A percentile compares a stretch with the other conserved stretches of the same genome.
Conservation (phyloP, 2,888 invertebrate genomes). For the Augiades crinisus region DNA sequence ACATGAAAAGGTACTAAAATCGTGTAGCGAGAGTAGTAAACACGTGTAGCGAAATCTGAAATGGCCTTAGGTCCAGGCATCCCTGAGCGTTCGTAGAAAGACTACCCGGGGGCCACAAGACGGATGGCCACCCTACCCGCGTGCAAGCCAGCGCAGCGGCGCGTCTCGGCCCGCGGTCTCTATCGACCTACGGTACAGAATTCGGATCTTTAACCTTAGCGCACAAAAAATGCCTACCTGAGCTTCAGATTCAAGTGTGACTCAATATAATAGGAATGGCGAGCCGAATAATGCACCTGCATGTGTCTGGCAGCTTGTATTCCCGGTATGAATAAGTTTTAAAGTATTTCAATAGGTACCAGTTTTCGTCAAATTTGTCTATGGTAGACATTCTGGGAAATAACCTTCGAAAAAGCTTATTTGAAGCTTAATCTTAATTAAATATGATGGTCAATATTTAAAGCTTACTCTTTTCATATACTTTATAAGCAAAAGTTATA, state of each 20-base stretch:
- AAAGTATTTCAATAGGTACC: conserved; percentile 9
- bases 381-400: conserved; percentile 7
- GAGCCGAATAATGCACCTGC: conserved; percentile 21
- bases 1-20: no score
- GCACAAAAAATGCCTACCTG: conserved; percentile 25
- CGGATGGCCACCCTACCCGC: conserved; percentile 7
- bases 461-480: no score
- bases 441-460: no score
- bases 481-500: no score
- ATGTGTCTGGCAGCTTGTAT: background rate
- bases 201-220: conserved; percentile 10
- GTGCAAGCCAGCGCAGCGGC: background rate
- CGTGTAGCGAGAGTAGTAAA: no score
- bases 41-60: no score
- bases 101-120: background rate
- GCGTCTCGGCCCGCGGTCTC: background rate
- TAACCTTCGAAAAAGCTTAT: background rate
- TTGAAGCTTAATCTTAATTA: no score
- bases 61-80: no score
- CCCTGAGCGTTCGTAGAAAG: conserved; percentile 5
- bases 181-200: background rate
- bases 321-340: conserved; percentile 15
- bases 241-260: conserved; percentile 13
- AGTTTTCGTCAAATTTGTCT: background rate
- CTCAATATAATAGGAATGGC: conserved; percentile 26